Evolutionary conservation across 1,140 invertebrate species (phyloP).

Genomic region (Drosophila littoralis): DNA sequence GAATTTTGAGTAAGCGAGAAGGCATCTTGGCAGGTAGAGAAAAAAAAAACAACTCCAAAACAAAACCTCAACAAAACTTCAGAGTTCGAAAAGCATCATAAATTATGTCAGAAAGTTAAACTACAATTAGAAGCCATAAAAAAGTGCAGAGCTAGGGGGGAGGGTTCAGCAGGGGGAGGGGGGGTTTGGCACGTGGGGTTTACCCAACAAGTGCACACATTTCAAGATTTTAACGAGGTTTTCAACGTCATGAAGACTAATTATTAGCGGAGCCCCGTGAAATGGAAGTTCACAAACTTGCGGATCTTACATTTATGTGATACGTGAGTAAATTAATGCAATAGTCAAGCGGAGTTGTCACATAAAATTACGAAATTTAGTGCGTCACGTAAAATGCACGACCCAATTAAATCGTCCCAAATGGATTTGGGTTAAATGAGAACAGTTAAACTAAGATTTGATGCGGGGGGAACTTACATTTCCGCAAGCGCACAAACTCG

Average conservation of each 20-base stretch:
- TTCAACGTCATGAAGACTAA: constrained; percentile 56
- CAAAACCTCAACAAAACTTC: constrained; percentile 25
- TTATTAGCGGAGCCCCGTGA: constrained; percentile 63
- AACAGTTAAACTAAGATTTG: constrained; percentile 16
- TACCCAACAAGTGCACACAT: constrained; percentile 26
- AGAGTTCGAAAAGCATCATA: constrained; percentile 53
- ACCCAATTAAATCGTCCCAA: constrained; percentile 23
- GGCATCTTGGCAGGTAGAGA: constrained; percentile 48
- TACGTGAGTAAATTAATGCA: constrained; percentile 42
- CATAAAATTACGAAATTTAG: constrained; percentile 21
- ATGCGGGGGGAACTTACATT: constrained; percentile 56
- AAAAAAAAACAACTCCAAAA: not conserved
- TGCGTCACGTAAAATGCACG: constrained; percentile 18
- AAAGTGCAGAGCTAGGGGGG: constrained; percentile 12
- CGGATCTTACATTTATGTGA: constrained; percentile 46
- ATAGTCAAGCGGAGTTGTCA: constrained; percentile 47
- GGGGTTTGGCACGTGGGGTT: not conserved
- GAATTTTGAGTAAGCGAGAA: constrained; percentile 43
- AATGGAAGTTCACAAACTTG: constrained; percentile 40
- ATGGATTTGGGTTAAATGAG: constrained; percentile 56
- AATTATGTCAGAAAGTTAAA: constrained; percentile 77
- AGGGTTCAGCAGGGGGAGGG: not conserved
- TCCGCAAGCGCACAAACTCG: constrained; percentile 42
- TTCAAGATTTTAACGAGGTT: constrained; percentile 56
- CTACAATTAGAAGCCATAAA: constrained; percentile 71